Conservation (phyloP, 2,113 vertebrate species). For the Passerina amoena region DNA sequence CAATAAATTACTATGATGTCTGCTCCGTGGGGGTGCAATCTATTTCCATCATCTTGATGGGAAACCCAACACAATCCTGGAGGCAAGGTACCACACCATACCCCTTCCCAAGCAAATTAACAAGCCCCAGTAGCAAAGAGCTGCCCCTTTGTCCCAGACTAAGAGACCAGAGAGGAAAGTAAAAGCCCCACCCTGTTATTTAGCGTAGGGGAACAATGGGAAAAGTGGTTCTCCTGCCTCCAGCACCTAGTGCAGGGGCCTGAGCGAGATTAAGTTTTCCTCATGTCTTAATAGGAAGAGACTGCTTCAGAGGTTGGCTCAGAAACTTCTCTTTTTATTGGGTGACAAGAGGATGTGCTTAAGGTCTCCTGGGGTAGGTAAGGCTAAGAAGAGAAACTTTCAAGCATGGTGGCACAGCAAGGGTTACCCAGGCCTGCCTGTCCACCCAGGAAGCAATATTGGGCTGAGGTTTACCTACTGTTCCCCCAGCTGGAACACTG, state of each 20-base stretch:
- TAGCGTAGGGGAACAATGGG: neutral
- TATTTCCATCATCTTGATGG: fast-evolving
- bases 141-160: neutral
- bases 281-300: neutral
- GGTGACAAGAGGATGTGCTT: neutral
- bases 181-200: neutral
- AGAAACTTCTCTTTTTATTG: neutral
- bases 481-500: neutral
- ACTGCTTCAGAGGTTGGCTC: neutral
- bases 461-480: neutral
- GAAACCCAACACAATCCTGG: neutral
- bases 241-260: fast-evolving
- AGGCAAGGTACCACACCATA: neutral
- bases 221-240: neutral
- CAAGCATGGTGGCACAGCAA: neutral
- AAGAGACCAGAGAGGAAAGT: neutral
- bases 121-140: neutral
- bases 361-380: neutral
- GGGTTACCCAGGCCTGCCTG: neutral
- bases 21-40: fast-evolving
- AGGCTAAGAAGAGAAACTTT: neutral
- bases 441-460: neutral
- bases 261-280: neutral
- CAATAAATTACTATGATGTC: fast-evolving
- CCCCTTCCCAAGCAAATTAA: neutral